Base-by-base conservation (phyloP, 1,140 invertebrate genomes). In the Sipha flava region DNA sequence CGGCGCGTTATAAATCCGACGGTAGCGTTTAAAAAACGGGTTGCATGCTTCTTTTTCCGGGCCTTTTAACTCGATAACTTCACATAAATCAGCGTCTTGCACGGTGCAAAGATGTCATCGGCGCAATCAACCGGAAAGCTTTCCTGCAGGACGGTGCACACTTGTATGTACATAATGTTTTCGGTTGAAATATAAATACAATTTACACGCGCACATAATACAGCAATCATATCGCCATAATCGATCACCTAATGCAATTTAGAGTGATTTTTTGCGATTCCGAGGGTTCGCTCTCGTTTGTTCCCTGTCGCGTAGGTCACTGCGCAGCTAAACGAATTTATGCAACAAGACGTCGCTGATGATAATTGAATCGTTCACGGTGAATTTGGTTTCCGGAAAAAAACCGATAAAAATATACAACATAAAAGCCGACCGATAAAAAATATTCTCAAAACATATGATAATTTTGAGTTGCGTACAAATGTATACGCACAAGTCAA, bases 51-150 rank as follows among this genome's bases (percentile, higher is more conserved):
- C 14, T 31, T 75, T 54, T 75, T 23, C 72, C 72, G 49, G 72
- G 7, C 47, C 31, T 77, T 59, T 77, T 77, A 77, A 77, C 73
- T 59, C 73, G 49, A 77, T 77, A 59, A 77, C 49, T 26, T 7
- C 34, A 7, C 34, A 40, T 77, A 77, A 77, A 77, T 77, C 73
- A 29, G 52, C 31, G 31, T 34, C 70, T 73, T 54, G 47, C 1
- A 75, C 73, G 34, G 52, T 21, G 52, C 52, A 40, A 77, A 77
- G 73, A 59, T 77, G 52, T 77, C 73, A 37, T 52, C 0, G 31
- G 16, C 7, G 73, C 52, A 59, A 77, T 77, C 52, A 23, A 57
- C 52, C 34, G 52, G 37, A 77, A 77, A 77, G 52, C 49, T 37
- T 26, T 75, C 21, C 31, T 1, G 3, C 31, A 34, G 26, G 6